These are phyloP conservation scores for Steatocranus sp. DNA, from an alignment of 2,797 vertebrate genomes.

Conservation along the genomic window DNA sequence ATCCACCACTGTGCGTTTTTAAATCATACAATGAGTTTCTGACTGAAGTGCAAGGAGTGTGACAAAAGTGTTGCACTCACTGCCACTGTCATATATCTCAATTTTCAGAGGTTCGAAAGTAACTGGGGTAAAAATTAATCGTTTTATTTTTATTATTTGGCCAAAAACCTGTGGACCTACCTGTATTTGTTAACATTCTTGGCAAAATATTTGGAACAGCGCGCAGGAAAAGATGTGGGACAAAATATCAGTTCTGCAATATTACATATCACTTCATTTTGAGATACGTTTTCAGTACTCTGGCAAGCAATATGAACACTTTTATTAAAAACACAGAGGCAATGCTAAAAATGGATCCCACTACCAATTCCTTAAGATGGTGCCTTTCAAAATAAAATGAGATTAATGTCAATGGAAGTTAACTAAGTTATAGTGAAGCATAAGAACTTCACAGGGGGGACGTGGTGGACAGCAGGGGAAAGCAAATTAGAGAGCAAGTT, in stretches of 20 bases:
- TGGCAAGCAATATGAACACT: neutral
- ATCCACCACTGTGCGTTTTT: neutral
- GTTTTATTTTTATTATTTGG: neutral
- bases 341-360: neutral
- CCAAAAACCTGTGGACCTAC: neutral
- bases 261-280: neutral
- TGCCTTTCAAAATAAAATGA: neutral
- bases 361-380: neutral
- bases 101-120: neutral
- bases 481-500: neutral
- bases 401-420: neutral
- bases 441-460: neutral
- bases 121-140: neutral
- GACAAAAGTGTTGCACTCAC: neutral
- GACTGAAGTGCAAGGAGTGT: neutral
- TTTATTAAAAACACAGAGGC: neutral
- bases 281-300: neutral
- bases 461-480: neutral
- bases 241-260: neutral
- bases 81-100: neutral
- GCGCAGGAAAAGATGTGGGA: neutral
- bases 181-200: neutral
- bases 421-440: neutral
- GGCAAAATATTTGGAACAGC: neutral
- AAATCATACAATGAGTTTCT: neutral